A percentile compares a stretch with the other conserved stretches of the same genome.
Conservation (phyloP, 2,113 vertebrate genomes). For the Microcebus griseorufus region DNA sequence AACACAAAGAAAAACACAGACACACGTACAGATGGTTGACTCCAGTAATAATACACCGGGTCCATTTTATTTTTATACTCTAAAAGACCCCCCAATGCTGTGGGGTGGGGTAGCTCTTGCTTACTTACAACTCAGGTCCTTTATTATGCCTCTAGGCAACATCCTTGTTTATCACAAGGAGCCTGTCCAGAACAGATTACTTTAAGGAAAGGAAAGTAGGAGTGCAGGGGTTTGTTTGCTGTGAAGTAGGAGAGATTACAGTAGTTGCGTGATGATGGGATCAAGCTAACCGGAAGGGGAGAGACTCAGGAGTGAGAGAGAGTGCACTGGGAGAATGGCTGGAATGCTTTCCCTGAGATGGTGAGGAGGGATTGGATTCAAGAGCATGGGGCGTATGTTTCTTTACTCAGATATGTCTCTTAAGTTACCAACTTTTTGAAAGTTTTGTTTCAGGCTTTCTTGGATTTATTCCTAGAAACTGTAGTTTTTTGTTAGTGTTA, state of each 20-base stretch:
- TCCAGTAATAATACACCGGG: no score
- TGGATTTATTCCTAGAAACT: not conserved
- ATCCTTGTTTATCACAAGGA: no score
- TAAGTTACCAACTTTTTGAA: not conserved
- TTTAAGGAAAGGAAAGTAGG: not conserved
- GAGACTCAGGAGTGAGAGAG: not conserved
- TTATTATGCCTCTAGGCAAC: no score
- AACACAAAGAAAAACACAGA: no score
- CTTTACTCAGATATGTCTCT: not conserved
- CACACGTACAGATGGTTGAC: no score
- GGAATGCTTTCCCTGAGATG: not conserved
- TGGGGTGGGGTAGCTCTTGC: no score
- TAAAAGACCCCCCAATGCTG: no score
- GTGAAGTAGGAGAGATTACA: not conserved
- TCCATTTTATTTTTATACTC: no score
- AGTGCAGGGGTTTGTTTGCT: not conserved
- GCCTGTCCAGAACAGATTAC: no score
- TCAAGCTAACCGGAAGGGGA: not conserved
- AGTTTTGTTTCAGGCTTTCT: not conserved
- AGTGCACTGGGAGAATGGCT: not conserved
- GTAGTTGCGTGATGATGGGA: not conserved
- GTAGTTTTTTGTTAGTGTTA: not conserved
- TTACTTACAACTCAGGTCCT: no score
- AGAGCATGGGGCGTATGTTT: not conserved
- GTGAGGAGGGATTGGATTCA: not conserved